Conservation (phyloP, 2,113 vertebrate genomes). For the Brienomyrus brachyistius region DNA sequence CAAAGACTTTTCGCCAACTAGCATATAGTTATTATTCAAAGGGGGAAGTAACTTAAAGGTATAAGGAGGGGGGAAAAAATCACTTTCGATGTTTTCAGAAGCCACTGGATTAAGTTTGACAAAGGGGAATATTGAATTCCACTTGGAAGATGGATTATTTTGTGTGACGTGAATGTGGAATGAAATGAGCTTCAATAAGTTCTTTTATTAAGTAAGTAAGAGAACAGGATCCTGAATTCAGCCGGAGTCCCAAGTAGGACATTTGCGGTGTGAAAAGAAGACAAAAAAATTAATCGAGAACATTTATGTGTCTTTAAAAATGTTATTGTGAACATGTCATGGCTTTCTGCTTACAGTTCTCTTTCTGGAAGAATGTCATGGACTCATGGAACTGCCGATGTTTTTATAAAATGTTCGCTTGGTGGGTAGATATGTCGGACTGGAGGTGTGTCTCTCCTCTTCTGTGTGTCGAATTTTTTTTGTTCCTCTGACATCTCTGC, state of each 20-base stretch:
- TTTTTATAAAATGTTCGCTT: neutral
- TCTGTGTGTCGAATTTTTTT: neutral
- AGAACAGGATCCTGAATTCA: neutral
- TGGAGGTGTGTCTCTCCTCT: neutral
- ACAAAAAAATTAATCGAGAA: neutral
- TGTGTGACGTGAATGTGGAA: conserved; percentile 5
- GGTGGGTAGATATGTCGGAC: neutral
- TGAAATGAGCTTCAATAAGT: conserved; percentile 11
- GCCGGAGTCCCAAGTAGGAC: neutral
- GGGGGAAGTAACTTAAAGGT: conserved; percentile 14
- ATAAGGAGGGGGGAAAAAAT: neutral
- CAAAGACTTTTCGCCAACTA: conserved; percentile 4
- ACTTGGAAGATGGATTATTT: neutral
- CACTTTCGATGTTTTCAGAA: conserved; percentile 14
- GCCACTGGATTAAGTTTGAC: conserved; percentile 15
- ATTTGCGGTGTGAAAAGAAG: neutral
- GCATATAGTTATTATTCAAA: neutral
- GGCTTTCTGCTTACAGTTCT: neutral
- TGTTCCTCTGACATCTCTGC: neutral
- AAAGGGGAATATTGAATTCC: conserved; percentile 18
- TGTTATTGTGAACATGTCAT: neutral
- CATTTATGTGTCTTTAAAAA: neutral
- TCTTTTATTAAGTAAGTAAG: neutral
- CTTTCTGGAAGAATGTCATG: neutral
- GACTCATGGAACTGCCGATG: neutral